Evolutionary conservation across 2,797 vertebrate genomes (phyloP).

Genomic region (Aphelocoma californica): DNA sequence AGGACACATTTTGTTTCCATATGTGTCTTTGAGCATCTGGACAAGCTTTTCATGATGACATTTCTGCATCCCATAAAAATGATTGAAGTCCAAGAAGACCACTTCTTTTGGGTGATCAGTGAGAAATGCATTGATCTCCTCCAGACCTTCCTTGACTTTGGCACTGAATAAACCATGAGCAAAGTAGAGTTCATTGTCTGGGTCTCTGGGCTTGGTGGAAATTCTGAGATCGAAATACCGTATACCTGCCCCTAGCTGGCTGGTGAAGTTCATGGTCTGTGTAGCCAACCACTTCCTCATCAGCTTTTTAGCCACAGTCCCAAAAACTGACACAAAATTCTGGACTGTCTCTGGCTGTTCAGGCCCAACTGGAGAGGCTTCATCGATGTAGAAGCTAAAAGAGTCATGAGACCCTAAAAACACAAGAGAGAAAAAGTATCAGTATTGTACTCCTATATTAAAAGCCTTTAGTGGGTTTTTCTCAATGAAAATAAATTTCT

Average conservation of each 20-base stretch:
- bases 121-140: slow-evolving; percentile 93
- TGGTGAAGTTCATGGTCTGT: slow-evolving; percentile 96
- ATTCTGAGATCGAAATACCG: slow-evolving; percentile 98
- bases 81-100: slow-evolving; percentile 97
- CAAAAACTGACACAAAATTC: slow-evolving; percentile 98
- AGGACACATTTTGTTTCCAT: slow-evolving; percentile 94
- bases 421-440: slow-evolving; percentile 29
- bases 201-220: slow-evolving; percentile 97
- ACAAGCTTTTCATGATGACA: slow-evolving; percentile 96
- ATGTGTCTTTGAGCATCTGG: slow-evolving; percentile 91
- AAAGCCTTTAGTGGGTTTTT: not conserved
- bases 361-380: slow-evolving; percentile 94
- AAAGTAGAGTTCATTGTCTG: slow-evolving; percentile 95
- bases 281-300: slow-evolving; percentile 99
- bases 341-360: slow-evolving; percentile 97
- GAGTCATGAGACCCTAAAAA: slow-evolving; percentile 95
- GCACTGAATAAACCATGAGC: slow-evolving; percentile 98
- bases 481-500: not conserved
- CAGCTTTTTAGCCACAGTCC: slow-evolving; percentile 96
- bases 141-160: slow-evolving; percentile 93
- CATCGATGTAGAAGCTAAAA: slow-evolving; percentile 98
- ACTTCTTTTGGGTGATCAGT: slow-evolving; percentile 88
- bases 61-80: slow-evolving; percentile 98
- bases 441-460: not conserved
- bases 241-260: slow-evolving; percentile 92